Base-by-base conservation (phyloP, 2,797 vertebrate species). In the Orestias chungarensis region DNA sequence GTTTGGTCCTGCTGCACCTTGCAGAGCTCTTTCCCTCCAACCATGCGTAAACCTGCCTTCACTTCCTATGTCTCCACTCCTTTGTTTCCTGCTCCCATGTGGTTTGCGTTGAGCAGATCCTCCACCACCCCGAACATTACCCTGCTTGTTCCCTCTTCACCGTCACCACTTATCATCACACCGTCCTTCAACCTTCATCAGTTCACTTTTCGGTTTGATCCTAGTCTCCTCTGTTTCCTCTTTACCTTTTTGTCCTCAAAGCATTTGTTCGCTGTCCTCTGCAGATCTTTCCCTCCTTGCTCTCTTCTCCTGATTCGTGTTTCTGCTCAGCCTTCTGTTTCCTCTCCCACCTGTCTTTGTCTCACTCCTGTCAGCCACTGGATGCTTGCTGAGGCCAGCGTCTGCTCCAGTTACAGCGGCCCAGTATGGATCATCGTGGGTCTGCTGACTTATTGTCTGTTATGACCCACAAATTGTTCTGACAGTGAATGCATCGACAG, bases 401-500 rank as follows among this genome's bases (percentile, higher is more conserved):
- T 10, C 33, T 59, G 70, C 75, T 68, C 80, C 80, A 66, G 75
- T 73, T 66, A 68, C 29, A 27, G 71, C 73, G 71, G 73, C 74
- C 74, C 47, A 23, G 66, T 77, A 74, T 79, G 82, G 84, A 83
- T 82, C 74, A 82, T 81, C 82, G 74, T 78, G 74, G 78, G 76
- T 82, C 31, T 77, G 81, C 78, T 73, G 52, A 79, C 75, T 84
- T 79, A 73, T 73, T 82, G 82, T 85, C 70, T 83, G 77, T 86
- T 86, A 73, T 88, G 87, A 89, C 87, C 88, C 80, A 70, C 80
- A 84, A 84, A 86, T 68, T 80, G 84, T 75, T 88, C 62, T n/a
- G 47, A 62, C 6, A 29, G 68, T 73, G 66, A 43, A 73, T 74
- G 66, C 40, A 31, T 78, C 12, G 10, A 65, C 66, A 68, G 62